Evolutionary conservation across 2,797 vertebrate genomes (phyloP).

Genomic region (Acipenser transmontanus): DNA sequence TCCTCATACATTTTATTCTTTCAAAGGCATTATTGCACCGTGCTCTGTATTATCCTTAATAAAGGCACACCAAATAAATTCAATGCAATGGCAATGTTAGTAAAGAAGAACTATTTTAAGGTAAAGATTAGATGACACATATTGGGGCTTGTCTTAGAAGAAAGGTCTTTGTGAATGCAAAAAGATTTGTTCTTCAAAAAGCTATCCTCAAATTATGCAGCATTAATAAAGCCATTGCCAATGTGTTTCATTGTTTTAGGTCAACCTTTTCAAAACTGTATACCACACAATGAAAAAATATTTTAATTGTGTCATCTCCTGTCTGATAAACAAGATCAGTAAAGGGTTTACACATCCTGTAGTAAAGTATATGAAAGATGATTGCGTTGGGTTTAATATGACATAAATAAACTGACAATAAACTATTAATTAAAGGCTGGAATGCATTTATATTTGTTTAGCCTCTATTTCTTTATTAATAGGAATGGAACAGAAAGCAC

Average conservation of each 20-base stretch:
- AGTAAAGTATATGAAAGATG: no score
- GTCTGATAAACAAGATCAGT: no score
- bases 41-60: conserved; percentile 35
- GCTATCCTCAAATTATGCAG: conserved; percentile 32
- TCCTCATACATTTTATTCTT: conserved; percentile 26
- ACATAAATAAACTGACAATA: no score
- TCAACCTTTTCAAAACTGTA: conserved; percentile 36
- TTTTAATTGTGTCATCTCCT: background rate
- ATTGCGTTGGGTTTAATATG: no score
- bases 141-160: conserved; percentile 22
- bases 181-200: conserved; percentile 19
- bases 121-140: conserved; percentile 34
- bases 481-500: background rate
- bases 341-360: no score
- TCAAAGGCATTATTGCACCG: conserved; percentile 30
- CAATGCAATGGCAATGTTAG: conserved; percentile 42
- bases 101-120: conserved; percentile 49
- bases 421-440: no score
- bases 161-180: conserved; percentile 38
- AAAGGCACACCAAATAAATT: conserved; percentile 43
- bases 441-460: no score
- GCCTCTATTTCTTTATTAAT: background rate
- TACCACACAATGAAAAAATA: conserved; percentile 24
- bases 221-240: conserved; percentile 31
- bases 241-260: conserved; percentile 22